These are phyloP conservation scores for Pseudomyrmex gracilis DNA, from an alignment of 1,140 invertebrate species.

Conservation along the genomic window DNA sequence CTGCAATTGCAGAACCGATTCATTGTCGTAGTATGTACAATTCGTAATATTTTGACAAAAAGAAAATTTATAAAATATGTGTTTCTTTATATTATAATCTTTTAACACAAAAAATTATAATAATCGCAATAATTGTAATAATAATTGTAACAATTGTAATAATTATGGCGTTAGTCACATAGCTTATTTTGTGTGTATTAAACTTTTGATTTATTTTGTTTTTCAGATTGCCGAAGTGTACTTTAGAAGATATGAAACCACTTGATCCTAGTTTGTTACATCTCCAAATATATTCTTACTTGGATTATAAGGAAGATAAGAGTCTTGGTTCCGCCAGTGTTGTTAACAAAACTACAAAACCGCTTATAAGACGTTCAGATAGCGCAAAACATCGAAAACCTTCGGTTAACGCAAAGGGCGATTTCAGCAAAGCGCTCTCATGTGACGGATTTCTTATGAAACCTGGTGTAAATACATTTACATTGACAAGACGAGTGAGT, in stretches of 20 bases:
- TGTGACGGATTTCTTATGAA: conserved; percentile 86
- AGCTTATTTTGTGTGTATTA: background rate
- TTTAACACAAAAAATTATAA: background rate
- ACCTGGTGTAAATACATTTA: conserved; percentile 91
- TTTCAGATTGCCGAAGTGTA: conserved; percentile 82
- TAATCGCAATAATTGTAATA: too few relatives aligned
- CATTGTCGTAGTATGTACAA: background rate
- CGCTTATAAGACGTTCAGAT: conserved; percentile 86
- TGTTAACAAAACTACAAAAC: conserved; percentile 87
- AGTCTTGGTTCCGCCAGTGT: conserved; percentile 89
- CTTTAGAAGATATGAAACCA: conserved; percentile 87
- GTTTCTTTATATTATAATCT: background rate
- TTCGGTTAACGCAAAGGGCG: conserved; percentile 84
- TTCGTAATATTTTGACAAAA: background rate
- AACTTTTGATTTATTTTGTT: conserved; percentile 23
- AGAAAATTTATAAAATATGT: background rate
- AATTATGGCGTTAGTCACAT: too few relatives aligned
- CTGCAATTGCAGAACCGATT: too few relatives aligned
- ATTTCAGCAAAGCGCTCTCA: conserved; percentile 88
- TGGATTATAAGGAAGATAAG: conserved; percentile 93
- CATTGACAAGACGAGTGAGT: conserved; percentile 87
- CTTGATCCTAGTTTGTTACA: conserved; percentile 87
- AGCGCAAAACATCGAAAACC: conserved; percentile 87
- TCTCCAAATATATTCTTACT: conserved; percentile 89
- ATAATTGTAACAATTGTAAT: too few relatives aligned